phyloP scores from a whole-genome alignment of 2,888 invertebrate species.

The Agrilus biguttatus region DNA sequence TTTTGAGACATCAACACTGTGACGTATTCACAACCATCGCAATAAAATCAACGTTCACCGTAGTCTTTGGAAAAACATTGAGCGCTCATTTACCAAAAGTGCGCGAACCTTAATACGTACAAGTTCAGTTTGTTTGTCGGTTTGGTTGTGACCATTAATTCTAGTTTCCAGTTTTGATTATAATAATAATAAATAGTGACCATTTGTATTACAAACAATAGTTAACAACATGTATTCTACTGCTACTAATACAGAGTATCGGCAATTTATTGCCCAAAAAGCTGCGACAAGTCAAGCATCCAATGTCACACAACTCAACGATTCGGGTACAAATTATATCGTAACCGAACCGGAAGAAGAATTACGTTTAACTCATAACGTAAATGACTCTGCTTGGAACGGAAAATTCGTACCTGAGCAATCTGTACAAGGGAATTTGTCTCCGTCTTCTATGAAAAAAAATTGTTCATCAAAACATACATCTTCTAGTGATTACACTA shows the following conservation, averaged over 20 bases:
- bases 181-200: constrained; percentile 1
- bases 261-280: constrained; percentile 25
- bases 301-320: constrained; percentile 24
- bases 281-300: constrained; percentile 16
- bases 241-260: constrained; percentile 26
- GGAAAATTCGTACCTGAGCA: constrained; percentile 33
- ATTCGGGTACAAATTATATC: constrained; percentile 25
- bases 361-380: constrained; percentile 21
- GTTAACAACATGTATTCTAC: constrained; percentile 23
- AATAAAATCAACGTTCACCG: background rate
- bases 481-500: constrained; percentile 47
- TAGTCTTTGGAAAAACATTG: background rate
- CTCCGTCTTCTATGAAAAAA: constrained; percentile 36
- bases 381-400: constrained; percentile 34
- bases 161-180: background rate
- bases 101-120: background rate
- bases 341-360: constrained; percentile 31
- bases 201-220: constrained; percentile 16
- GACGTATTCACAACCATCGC: background rate
- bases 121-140: background rate
- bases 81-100: constrained; percentile 3
- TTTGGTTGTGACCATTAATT: too few species aligned
- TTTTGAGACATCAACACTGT: background rate
- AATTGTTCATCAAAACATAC: constrained; percentile 42
- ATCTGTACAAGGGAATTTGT: constrained; percentile 10